These are phyloP conservation scores for Australoheros facetus DNA, from an alignment of 2,797 vertebrate genomes.

Conservation along the genomic window DNA sequence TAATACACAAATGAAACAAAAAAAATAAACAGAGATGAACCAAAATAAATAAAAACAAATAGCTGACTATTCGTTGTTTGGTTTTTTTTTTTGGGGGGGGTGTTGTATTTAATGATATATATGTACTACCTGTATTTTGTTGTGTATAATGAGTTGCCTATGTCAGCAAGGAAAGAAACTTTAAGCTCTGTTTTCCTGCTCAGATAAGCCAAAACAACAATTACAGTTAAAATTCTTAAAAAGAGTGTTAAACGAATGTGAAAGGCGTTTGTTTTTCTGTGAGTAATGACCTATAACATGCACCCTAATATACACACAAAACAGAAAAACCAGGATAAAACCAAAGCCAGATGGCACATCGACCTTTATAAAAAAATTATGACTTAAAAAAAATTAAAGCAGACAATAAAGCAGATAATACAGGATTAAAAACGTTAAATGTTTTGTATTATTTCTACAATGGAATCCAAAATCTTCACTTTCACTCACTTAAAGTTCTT, in stretches of 20 bases:
- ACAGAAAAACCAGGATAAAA: background rate
- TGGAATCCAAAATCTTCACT: background rate
- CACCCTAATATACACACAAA: background rate
- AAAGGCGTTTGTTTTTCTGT: background rate
- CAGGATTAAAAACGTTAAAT: background rate
- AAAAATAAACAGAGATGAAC: background rate
- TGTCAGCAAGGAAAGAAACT: accelerated
- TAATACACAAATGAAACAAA: background rate
- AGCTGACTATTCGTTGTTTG: background rate
- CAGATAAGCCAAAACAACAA: background rate
- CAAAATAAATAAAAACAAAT: background rate
- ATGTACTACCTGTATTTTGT: background rate
- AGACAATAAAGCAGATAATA: background rate
- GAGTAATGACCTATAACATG: background rate
- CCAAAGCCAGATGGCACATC: accelerated
- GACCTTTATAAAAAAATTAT: background rate
- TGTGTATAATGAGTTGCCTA: background rate
- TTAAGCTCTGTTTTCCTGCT: background rate
- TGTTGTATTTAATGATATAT: background rate
- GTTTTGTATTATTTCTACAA: background rate
- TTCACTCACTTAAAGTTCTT: constrained; percentile 2
- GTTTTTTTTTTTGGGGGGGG: background rate
- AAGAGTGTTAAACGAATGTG: too few species aligned
- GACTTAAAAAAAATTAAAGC: background rate
- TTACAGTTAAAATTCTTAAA: too few species aligned